Base-by-base conservation (phyloP, 2,113 vertebrate genomes). In the Penelope pileata region DNA sequence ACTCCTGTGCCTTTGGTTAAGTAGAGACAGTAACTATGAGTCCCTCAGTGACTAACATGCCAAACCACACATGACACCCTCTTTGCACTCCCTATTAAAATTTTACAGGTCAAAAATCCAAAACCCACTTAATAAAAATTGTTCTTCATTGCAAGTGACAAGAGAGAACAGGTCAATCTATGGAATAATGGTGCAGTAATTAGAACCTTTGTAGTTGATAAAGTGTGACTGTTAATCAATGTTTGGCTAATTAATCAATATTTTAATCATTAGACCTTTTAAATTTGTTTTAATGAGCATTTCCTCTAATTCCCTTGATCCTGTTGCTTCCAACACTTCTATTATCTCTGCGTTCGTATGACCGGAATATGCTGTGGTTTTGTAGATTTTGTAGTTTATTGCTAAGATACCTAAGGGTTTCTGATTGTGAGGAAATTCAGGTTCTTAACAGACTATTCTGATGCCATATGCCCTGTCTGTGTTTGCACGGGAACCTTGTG, bases 41-140 rank as follows among this genome's bases (percentile, higher is more conserved):
- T 98, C 98, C 98, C 98, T 98, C 97, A 95, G 97, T 98, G 98
- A 99, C 98, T 99, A 97, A 97, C 98, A 98, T 98, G 98, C 98
- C 98, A 99, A 99, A 99, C 98, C 98, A 98, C 98, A 98, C 97
- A 98, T 67, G 93, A 98, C 98, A 98, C 98, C 97, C 97, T 97
- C 98, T 98, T 98, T 98, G 98, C 96, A 98, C 98, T 98, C 97
- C 98, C 98, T 98, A 99, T 99, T 99, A 99, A 99, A 99, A 99
- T 99, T 99, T 99, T 98, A 99, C 99, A 99, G 99, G 99, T 99
- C 99, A 99, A 98, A 99, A 99, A 99, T 99, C 98, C 98, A 99
- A 99, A 99, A 99, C 98, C 98, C 98, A 98, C 98, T 99, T 99
- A 98, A 99, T 98, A 98, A 99, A 99, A 99, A 99, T 98, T 98